Conservation (phyloP, 2,888 invertebrate genomes). For the Callyntrura guangdongensis region DNA sequence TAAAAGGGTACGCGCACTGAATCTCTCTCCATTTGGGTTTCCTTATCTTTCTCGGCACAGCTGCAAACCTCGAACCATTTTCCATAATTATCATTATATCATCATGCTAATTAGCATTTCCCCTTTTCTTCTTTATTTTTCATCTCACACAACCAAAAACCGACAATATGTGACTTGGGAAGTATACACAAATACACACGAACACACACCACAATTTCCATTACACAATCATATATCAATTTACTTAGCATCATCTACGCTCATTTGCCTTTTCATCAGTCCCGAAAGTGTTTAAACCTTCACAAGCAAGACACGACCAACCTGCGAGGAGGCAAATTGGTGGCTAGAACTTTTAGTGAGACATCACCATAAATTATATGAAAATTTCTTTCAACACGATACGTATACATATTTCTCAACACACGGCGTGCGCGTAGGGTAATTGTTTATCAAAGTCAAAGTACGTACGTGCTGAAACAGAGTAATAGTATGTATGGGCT, state of each 20-base stretch:
- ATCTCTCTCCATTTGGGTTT: slow-evolving; percentile 16
- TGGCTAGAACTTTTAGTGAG: not conserved
- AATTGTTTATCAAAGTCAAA: not conserved
- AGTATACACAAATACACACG: not conserved
- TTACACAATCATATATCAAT: slow-evolving; percentile 47
- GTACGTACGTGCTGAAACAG: not conserved
- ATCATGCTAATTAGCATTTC: slow-evolving; percentile 73
- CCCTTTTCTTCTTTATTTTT: slow-evolving; percentile 41
- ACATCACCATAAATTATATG: slow-evolving; percentile 18
- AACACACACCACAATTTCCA: not conserved
- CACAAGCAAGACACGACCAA: not conserved
- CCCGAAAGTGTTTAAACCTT: slow-evolving; percentile 7
- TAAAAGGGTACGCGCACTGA: not conserved
- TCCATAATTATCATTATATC: slow-evolving; percentile 74
- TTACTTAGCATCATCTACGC: slow-evolving; percentile 25
- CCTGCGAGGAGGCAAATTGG: not conserved
- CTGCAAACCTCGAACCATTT: slow-evolving; percentile 48
- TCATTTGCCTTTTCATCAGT: slow-evolving; percentile 11
- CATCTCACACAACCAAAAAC: slow-evolving; percentile 25
- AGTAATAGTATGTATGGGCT: not conserved
- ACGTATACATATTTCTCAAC: not conserved
- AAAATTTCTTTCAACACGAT: not conserved
- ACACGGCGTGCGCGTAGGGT: not conserved
- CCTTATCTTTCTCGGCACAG: slow-evolving; percentile 59
- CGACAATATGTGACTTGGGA: not conserved